Evolutionary conservation across 2,113 vertebrate genomes (phyloP).

Genomic region (Chaenocephalus aceratus): DNA sequence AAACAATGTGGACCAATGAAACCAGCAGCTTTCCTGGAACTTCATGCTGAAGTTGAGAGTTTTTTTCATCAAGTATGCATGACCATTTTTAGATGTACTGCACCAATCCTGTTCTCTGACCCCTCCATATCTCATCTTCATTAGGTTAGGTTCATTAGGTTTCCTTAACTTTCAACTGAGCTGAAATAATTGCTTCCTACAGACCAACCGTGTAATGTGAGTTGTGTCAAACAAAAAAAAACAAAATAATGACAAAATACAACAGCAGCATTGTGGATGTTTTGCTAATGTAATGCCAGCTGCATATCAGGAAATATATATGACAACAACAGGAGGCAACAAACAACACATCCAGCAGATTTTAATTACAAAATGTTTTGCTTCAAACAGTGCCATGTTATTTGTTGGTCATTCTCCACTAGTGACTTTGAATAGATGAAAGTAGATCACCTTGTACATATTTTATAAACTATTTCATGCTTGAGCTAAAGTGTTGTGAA

Average conservation of each 20-base stretch:
- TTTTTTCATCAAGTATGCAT: background rate
- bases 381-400: background rate
- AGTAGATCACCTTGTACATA: background rate
- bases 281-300: background rate
- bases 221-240: background rate
- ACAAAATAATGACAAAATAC: background rate
- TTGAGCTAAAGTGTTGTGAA: background rate
- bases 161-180: constrained; percentile 23
- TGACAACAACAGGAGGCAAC: background rate
- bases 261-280: background rate
- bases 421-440: background rate
- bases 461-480: no score
- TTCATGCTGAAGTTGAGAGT: background rate
- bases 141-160: constrained; percentile 33
- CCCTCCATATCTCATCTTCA: constrained; percentile 8
- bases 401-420: background rate
- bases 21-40: background rate
- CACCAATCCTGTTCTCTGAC: background rate
- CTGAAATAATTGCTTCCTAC: constrained; percentile 28
- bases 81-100: constrained; percentile 5
- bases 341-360: constrained; percentile 9
- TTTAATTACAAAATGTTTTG: background rate
- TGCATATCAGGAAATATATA: background rate
- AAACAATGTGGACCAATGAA: background rate
- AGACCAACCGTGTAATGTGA: constrained; percentile 19